Evolutionary conservation across 2,888 invertebrate species (phyloP), one percentile per base, ranked within the genome.

Genomic region (Caenorhabditis wallacei): DNA sequence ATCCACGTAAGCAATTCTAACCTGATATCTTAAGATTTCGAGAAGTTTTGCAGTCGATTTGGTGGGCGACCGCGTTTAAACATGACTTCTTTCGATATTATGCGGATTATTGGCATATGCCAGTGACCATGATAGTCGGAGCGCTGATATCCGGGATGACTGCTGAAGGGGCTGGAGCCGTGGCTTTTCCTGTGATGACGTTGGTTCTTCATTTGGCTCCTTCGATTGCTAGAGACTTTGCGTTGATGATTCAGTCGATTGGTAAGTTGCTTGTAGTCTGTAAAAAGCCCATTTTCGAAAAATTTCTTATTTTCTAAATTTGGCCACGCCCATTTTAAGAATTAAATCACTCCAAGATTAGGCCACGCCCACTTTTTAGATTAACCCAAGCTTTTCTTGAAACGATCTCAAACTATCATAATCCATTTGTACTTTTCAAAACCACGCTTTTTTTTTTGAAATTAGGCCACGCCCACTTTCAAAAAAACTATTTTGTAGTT

Each of bases 121-220:
- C 89, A 4, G 75, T 92, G 26, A 90, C 90, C 8, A 92, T 92
- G 92, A 79, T 92, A 35, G 61, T 89, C n/a, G 92, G 92, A 1
- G 88, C 90, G 8, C 83, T 87, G 1, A 86, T 92, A 51, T 88
- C 88, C n/a, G 85, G 85, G 16, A 80, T 85, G 70, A 85, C 85
- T 43, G 64, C 80, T 4, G 90, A 90, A 63, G 89, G 90, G 20
- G 90, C 89, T 8, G 90, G 90, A 24, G 89, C 90, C 1, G 85
- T 90, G 8, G 90, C 90, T 1, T 90, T 90, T 68, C 90, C 90
- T 1, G 87, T 90, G 0, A 89, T 90, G 88, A 90, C 90, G 0
- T 66, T 90, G 51, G 76, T 84, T 11, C 74, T 90, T 8, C 85
- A 90, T 24, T 63, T 88, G 46, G 69, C 54, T 8, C 88, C 90